Base-by-base conservation (phyloP, 1,140 invertebrate genomes). In the Apis florea region DNA sequence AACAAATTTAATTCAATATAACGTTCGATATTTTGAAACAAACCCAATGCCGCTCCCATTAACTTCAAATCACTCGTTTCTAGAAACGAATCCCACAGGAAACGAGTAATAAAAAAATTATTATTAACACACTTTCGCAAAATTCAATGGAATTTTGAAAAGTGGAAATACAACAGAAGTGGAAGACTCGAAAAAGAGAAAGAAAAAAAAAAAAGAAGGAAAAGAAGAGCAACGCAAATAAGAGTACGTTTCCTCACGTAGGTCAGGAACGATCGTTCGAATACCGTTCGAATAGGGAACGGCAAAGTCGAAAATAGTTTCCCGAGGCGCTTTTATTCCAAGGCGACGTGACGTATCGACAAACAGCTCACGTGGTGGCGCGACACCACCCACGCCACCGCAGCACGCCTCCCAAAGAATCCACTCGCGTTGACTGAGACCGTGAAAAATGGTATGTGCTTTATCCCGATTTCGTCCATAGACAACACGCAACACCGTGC, bases 361-460 rank as follows among this genome's bases (percentile, higher is more conserved):
- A 79, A 82, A 70, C 24, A 56, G 64, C 67, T 63, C 47, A 19
- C 64, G 51, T 21, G 58, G 47, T 31, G 31, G 31, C 31, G 31
- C 31, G 31, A 40, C 47, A 31, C 21, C 47, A 26, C 40, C 13
- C 58, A 64, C 13, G 56, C 24, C 47, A 59, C 13, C 58, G 59
- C 17, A 51, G 15, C 47, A 54, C 31, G 54, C 31, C 66, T 69
- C 53, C 67, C 24, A 69, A 77, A 21, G 64, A 74, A 80, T 67
- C 73, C 79, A 53, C 74, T 79, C 31, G 74, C 66, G 53, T 68
- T 67, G 70, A 47, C 31, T 58, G 59, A 71, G 5, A 2, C 26
- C n/a, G 64, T 85, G 86, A 88, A 87, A 88, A 85, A 88, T 84
- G 64, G 40, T 26, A 17, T 51, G 78, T 47, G 53, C 74, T 68